Evolutionary conservation across 2,888 invertebrate species (phyloP), one percentile per base, ranked within the genome.

Genomic region (Metacarcinus magister): DNA sequence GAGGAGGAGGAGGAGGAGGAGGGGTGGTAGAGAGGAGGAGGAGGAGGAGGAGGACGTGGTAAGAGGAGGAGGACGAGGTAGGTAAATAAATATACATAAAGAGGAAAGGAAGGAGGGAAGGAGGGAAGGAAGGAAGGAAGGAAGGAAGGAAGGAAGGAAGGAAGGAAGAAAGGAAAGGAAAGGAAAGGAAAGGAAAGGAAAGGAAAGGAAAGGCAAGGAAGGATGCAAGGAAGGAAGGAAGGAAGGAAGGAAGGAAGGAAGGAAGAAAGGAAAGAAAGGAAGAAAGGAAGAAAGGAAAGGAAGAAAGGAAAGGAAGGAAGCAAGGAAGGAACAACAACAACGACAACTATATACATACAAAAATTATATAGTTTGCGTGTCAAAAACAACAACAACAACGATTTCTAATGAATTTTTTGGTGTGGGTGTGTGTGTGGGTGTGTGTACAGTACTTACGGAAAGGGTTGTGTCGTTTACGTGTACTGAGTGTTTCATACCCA

Each of bases 401-500:
- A 39, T 39, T 39, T 1, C 39, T 39, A 39, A 39, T 39, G 0
- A 39, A 39, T 39, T 39, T 39, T 39, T 39, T 39, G 39, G 39
- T 0, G 39, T 39, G 39, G 39, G 39, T 2, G 39, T 39, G 39
- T 0, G 39, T 39, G 39, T 0, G 39, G 2, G 39, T 39, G 39
- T 0, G 39, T 39, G 39, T 39, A 39, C 39, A 39, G 39, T 96
- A 96, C 96, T 96, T 48, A 96, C 96, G 93, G 95, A 96, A 96
- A 48, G 90, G 96, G 89, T 96, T 96, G 93, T 96, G 96, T 10
- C 94, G 39, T 46, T 93, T 89, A 48, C 96, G 96, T 10, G 96
- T 90, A 92, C 95, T 96, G 93, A 96, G 96, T 89, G 96, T 96
- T 91, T 96, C 96, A 28, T 96, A 96, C 96, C 96, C 96, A n/a